Percentiles rank a stretch among this genome's conserved stretches.
These are phyloP conservation scores for Hydrocynus forskahlii DNA, from an alignment of 2,797 vertebrate species.

Conservation along the genomic window DNA sequence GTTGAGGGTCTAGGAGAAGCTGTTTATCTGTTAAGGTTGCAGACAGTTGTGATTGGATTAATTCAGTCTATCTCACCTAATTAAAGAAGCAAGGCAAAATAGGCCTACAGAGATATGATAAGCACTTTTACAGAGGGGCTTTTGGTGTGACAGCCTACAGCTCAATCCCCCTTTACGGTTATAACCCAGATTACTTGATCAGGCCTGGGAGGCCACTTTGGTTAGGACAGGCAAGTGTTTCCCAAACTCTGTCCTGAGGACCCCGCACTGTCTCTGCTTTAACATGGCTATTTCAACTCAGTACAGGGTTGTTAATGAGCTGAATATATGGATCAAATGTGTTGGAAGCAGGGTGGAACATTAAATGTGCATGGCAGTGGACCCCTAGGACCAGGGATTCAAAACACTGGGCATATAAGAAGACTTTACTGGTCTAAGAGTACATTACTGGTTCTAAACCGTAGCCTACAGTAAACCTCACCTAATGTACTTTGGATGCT, in stretches of 20 bases:
- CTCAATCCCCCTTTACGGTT: not conserved
- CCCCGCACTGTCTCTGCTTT: too few species aligned
- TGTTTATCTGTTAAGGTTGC: not conserved
- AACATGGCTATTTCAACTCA: too few species aligned
- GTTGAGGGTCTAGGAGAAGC: too few species aligned
- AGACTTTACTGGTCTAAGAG: too few species aligned
- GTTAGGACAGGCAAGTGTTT: too few species aligned
- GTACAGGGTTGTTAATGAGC: not conserved
- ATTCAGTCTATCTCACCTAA: not conserved
- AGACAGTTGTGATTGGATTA: not conserved
- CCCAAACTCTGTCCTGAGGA: too few species aligned
- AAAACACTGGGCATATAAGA: not conserved
- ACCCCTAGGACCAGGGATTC: not conserved
- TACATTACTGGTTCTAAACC: not conserved
- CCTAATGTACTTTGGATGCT: not conserved
- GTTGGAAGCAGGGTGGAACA: not conserved
- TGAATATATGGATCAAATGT: not conserved
- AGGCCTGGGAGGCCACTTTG: too few species aligned
- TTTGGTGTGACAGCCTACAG: not conserved
- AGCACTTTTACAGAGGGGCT: slow-evolving; percentile 21
- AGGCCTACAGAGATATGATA: not conserved
- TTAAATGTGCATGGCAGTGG: not conserved
- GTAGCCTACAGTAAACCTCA: not conserved
- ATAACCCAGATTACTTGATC: not conserved
- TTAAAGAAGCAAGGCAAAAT: not conserved